Evolutionary conservation across 1,140 invertebrate species (phyloP).

Genomic region (Drosophila ficusphila): DNA sequence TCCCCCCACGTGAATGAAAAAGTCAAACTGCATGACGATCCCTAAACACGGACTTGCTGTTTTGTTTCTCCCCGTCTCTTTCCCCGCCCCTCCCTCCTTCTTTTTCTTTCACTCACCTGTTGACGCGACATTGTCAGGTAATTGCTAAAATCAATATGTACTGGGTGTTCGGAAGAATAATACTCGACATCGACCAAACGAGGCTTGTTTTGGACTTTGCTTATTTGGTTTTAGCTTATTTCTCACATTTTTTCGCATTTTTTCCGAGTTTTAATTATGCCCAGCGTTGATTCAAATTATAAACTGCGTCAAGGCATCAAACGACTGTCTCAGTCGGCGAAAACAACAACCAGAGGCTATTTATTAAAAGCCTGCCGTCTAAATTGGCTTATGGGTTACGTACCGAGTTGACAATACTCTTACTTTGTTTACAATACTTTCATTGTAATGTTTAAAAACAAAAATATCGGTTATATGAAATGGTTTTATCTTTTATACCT

Average conservation of each 20-base stretch:
- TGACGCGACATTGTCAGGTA: constrained; percentile 22
- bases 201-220: constrained; percentile 39
- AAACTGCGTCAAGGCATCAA: constrained; percentile 39
- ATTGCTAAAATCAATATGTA: constrained; percentile 57
- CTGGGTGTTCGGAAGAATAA: constrained; percentile 1
- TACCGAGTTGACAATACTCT: constrained; percentile 27
- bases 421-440: constrained; percentile 6
- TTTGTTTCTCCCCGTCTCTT: background rate
- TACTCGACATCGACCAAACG: constrained; percentile 25
- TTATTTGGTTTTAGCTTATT: constrained; percentile 25
- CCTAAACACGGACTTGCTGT: constrained; percentile 8
- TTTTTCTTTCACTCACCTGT: constrained; percentile 25
- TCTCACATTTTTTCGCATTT: constrained; percentile 26
- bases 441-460: fast-evolving
- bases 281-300: constrained; percentile 33
- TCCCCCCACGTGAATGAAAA: constrained; percentile 20
- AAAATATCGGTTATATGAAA: too few species aligned
- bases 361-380: constrained; percentile 24
- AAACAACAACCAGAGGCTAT: constrained; percentile 18
- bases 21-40: constrained; percentile 40
- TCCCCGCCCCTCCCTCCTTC: background rate
- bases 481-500: too few species aligned
- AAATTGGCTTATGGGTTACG: constrained; percentile 18
- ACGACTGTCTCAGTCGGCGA: constrained; percentile 15
- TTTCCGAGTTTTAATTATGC: constrained; percentile 26